phyloP scores from a whole-genome alignment of 2,888 invertebrate genomes.

The Dilophus febrilis region DNA sequence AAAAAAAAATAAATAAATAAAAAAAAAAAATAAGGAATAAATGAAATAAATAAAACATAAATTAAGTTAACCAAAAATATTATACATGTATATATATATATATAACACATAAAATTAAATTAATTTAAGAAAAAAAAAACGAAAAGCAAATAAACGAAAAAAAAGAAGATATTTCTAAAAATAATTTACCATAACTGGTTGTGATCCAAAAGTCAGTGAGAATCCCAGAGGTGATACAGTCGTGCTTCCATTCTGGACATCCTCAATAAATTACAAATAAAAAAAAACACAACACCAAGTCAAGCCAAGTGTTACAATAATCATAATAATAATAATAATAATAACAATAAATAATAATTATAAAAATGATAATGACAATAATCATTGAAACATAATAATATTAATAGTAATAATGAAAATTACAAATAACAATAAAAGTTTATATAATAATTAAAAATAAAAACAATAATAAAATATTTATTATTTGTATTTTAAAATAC shows the following conservation, averaged over 20 bases:
- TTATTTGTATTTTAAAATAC: too few relatives aligned
- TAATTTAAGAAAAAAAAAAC: constrained; percentile 1
- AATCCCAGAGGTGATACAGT: constrained; percentile 16
- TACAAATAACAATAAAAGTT: too few relatives aligned
- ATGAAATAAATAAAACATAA: constrained; percentile 14
- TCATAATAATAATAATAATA: too few relatives aligned
- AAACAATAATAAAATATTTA: too few relatives aligned
- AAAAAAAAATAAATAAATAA: constrained; percentile 18
- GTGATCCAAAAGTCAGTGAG: constrained; percentile 17
- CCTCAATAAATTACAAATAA: constrained; percentile 17
- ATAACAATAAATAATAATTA: too few relatives aligned
- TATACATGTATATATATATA: not conserved
- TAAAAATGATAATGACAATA: too few relatives aligned
- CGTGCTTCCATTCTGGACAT: constrained; percentile 11
- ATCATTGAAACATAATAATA: too few relatives aligned
- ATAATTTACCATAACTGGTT: constrained; percentile 10
- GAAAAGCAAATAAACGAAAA: not conserved
- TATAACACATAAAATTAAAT: not conserved
- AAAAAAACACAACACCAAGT: constrained; percentile 16
- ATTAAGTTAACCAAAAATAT: constrained; percentile 12
- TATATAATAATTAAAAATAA: too few relatives aligned
- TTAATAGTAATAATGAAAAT: too few relatives aligned
- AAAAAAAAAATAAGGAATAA: constrained; percentile 20
- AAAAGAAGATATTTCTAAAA: constrained; percentile 5
- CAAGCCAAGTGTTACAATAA: constrained; percentile 6